Base-by-base conservation (phyloP, 2,797 vertebrate species). In the Pyrocephalus nanus region DNA sequence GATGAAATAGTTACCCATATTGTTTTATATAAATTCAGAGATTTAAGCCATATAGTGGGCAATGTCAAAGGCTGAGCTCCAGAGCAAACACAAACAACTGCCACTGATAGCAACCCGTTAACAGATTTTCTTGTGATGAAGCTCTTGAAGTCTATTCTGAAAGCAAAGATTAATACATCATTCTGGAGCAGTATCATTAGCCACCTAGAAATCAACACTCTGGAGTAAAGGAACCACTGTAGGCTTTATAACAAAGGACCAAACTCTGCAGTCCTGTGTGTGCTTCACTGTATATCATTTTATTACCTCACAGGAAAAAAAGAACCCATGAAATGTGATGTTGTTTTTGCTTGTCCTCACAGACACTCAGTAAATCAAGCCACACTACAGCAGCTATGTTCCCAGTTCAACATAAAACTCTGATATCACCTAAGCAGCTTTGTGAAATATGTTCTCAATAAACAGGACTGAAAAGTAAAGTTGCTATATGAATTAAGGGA, bases 291-390 rank as follows among this genome's bases (percentile, higher is more conserved):
- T 95, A 82, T 61, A 90, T 92, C 55, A 94, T 87, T 89, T 93
- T 90, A 61, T 67, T 88, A 67, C 75, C 61, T 55, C 77, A 64
- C 29, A 78, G 91, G 54, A 69, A 81, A 77, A 58, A 86, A 72
- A 90, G 90, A 72, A 71, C 21, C 67, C 42, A 77, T 96, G 66
- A 96, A 90, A 93, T 85, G 90, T 91, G 74, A 57, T 94, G 88
- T 80, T 96, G 69, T 66, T 96, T 86, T 79, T 76, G 42, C 86
- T 95, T 91, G 88, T 94, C 77, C 53, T 94, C 36, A 1, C 57
- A 67, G 80, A 86, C 90, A 38, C n/a, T 79, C 86, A 87, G 84
- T 96, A 96, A 96, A 96, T 96, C 96, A 95, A 57, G 30, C 45
- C 67, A 61, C 67, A 47, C 30, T 87, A 85, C 60, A 53, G 55